Evolutionary conservation across 2,113 vertebrate species (phyloP), one percentile per base, ranked within the genome.

Genomic region (Prunella himalayana): DNA sequence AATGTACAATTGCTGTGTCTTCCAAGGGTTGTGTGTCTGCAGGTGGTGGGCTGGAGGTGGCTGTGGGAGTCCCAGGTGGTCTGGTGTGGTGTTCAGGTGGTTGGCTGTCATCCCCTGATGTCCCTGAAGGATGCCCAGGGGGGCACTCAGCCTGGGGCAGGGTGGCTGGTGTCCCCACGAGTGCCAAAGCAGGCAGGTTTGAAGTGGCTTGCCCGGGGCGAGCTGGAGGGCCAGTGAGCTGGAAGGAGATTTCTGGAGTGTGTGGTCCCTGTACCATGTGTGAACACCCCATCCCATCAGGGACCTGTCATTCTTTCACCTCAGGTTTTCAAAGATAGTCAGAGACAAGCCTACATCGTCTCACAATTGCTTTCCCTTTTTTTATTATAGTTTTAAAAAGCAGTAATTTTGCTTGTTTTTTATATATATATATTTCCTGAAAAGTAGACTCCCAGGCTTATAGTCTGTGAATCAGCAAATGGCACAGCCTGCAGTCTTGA

Each of bases 401-500:
- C 9, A 39, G 10, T 56, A 9, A 24, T 69, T 86, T 81, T 95
- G 4, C 57, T 76, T 73, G 45, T 35, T 45, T 68, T 41, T 2
- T 45, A 10, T 28, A 20, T 50, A 2, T 47, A 3, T 65, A 5
- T 75, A 53, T 81, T 78, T 24, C 44, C 64, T 65, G 65, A 79
- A 54, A 88, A 91, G 78, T 17, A 93, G 69, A 50, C 42, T 81
- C 33, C 2, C 2, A 45, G 51, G 51, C 65, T 92, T 90, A 50
- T 51, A 69, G 78, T 66, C 82, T 92, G 44, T 49, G 75, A 93
- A 75, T 76, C 79, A 61, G 22, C 8, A 2, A 61, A 87, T 77
- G 77, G 80, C 65, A 64, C 68, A 92, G 92, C 79, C 88, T 94
- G 92, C 82, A n/a, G 56, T 24, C 71, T 90, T 89, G 73, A 59